Base-by-base conservation (phyloP, 2,888 invertebrate genomes). In the Ypsolopha sequella region DNA sequence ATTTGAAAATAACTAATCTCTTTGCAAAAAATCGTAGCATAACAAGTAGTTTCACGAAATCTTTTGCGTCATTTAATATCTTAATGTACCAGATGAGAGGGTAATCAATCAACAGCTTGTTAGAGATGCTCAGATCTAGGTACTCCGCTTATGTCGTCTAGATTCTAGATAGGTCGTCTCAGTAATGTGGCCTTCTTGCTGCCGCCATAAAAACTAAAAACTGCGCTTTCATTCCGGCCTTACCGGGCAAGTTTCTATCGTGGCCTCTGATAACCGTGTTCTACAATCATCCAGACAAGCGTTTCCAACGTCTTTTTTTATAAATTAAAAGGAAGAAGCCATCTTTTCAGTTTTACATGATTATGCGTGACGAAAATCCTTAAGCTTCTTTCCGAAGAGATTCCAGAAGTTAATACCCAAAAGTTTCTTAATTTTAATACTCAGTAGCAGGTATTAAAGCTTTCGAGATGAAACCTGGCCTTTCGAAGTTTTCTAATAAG, bases 151-250 rank as follows among this genome's bases (percentile, higher is more conserved):
- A 24, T 24, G 24, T 24, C 24, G 24, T 24, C 24, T 24, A 24
- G 24, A 24, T 24, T 11, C 41, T 11, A 47, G 13, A 11, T 36
- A 33, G 10, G 41, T 48, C 48, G 38, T 24, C 38, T 38, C 6
- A 52, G 66, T 62, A 58, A 73, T 72, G 71, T 67, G 65, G 70
- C 62, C 63, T 58, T 60, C 65, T 57, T 58, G 65, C 58, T 56
- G 57, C 53, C 55, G 59, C 36, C 24, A 51, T 65, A 77, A 78
- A 80, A 80, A 79, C 68, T 62, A 67, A 71, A 70, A 73, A 68
- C 59, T 67, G 68, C 76, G 80, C 82, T 85, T 84, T 85, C 84
- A 70, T 80, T 81, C 81, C 77, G 78, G 77, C 72, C 70, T 54
- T 51, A 51, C 53, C 57, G 64, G 64, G 63, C 76, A 58, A 74